Conservation (phyloP, 2,888 invertebrate genomes). For the Cryptus viduatorius region DNA sequence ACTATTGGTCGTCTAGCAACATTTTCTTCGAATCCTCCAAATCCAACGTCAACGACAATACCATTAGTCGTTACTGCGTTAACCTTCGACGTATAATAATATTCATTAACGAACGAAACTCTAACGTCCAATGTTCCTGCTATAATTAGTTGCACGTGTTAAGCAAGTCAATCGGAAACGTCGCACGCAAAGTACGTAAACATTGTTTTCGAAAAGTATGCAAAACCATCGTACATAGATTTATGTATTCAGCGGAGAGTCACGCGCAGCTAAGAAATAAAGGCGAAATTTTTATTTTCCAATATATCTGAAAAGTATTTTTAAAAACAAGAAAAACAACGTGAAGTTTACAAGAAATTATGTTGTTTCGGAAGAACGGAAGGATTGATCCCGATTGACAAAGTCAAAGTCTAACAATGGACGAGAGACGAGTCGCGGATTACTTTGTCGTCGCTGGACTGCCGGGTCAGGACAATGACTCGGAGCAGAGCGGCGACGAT, state of each 20-base stretch:
- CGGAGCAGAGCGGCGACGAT: slow-evolving; percentile 92
- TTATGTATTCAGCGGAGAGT: background rate
- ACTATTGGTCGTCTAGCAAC: slow-evolving; percentile 6
- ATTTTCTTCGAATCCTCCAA: background rate
- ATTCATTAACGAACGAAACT: slow-evolving; percentile 19
- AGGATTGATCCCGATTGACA: slow-evolving; percentile 28
- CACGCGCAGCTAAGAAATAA: background rate
- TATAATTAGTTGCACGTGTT: slow-evolving; percentile 8
- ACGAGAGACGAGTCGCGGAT: slow-evolving; percentile 96
- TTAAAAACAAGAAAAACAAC: background rate
- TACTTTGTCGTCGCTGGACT: slow-evolving; percentile 99
- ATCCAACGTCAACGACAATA: background rate
- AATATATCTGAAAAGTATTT: background rate
- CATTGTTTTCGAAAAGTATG: too few relatives aligned
- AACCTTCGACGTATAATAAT: slow-evolving; percentile 26
- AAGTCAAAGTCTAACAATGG: slow-evolving; percentile 86
- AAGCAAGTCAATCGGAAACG: slow-evolving; percentile 5
- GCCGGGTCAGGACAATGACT: slow-evolving; percentile 86
- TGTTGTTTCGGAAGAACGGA: slow-evolving; percentile 30
- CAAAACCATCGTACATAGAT: background rate
- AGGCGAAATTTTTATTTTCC: background rate
- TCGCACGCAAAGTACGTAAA: background rate
- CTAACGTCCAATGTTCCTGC: slow-evolving; percentile 4
- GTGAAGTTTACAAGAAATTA: slow-evolving; percentile 10
- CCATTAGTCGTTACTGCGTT: background rate